A percentile compares a stretch with the other conserved stretches of the same genome.
phyloP scores from a whole-genome alignment of 2,113 vertebrate species.

The Hypanus sabinus region DNA sequence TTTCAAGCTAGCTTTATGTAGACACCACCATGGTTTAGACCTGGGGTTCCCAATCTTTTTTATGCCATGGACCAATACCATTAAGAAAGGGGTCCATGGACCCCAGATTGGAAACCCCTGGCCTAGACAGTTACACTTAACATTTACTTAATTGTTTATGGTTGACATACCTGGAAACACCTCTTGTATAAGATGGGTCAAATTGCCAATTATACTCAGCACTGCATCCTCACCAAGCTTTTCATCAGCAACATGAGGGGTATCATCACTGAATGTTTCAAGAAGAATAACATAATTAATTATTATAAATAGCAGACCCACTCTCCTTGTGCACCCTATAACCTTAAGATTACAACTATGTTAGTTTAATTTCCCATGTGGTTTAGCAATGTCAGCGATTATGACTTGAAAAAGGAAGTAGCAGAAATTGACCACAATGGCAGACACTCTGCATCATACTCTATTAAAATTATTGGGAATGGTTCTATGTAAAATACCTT shows the following conservation, averaged over 20 bases:
- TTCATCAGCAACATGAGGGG: constrained; percentile 77
- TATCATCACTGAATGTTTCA: constrained; percentile 71
- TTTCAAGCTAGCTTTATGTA: not conserved
- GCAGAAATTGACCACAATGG: not conserved
- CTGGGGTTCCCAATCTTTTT: too few relatives aligned
- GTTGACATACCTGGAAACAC: constrained; percentile 74
- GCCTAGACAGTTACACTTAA: not conserved
- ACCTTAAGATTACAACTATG: not conserved
- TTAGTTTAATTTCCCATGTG: not conserved
- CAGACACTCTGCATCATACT: not conserved
- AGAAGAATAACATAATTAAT: not conserved
- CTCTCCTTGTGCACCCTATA: not conserved
- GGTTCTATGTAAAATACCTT: not conserved
- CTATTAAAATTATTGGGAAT: not conserved
- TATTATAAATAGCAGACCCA: not conserved
- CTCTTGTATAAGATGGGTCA: constrained; percentile 66
- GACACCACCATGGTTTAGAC: not conserved
- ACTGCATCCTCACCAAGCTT: constrained; percentile 69
- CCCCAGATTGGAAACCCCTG: too few relatives aligned
- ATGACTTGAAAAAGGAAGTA: not conserved
- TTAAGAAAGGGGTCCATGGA: too few relatives aligned
- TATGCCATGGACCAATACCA: too few relatives aligned
- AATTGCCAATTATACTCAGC: constrained; percentile 65
- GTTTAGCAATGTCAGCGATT: not conserved
- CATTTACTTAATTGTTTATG: not conserved